Base-by-base conservation (phyloP, 2,888 invertebrate species). In the Chrysomela aeneicollis region DNA sequence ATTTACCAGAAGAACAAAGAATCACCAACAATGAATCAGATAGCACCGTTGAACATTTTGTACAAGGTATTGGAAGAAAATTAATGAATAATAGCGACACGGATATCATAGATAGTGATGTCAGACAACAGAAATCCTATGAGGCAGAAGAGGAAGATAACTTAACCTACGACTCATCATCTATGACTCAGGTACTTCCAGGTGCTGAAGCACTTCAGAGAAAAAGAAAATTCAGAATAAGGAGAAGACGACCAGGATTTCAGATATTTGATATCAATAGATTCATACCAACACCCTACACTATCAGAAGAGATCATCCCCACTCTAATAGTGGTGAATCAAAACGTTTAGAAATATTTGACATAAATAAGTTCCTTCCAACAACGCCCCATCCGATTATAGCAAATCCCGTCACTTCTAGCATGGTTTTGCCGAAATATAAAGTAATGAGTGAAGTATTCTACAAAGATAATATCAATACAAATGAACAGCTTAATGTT, bases 401-500 rank as follows among this genome's bases (percentile, higher is more conserved):
- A 58, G 15, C 50, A 61, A 60, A 60, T 10, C 10, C 51, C 19
- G 30, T 59, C 10, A 47, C 46, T 21, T 15, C 58, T 5, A 75
- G 66, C 51, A 76, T 75, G 1, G 71, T 73, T 5, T 54, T 74
- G 21, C 77, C 77, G 6, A 76, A 76, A 49, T 66, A 74, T 50
- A 75, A 73, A 66, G 70, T 73, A 9, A 59, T 78, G 3, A 82
- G 81, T 64, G 81, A 82, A 66, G 81, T 80, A 5, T 79, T 77
- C 61, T 82, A 83, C 62, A 83, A 82, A 67, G 78, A 82, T 26
- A 80, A 82, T 49, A 81, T 82, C 15, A 80, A 81, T 67, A 80
- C 82, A 1, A 79, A 76, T 63, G 83, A 83, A 62, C 84, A 86
- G 68, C 74, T 82, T 22, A 81, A 80, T 68, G 81, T 86, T 0